These are phyloP conservation scores for Charaxes varanes DNA, from an alignment of 1,140 invertebrate species.

Conservation along the genomic window DNA sequence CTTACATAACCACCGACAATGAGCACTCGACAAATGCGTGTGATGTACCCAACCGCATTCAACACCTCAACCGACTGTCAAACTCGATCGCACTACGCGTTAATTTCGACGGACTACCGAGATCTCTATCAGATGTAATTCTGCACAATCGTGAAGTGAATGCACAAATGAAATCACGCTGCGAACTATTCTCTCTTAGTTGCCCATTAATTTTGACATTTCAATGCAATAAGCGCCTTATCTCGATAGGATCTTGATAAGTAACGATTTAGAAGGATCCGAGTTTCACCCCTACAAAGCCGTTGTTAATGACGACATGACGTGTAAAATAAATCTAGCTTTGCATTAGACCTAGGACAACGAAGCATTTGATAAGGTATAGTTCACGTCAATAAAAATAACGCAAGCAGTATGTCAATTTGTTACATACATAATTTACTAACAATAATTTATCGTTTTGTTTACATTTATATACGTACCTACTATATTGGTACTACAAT, in stretches of 20 bases:
- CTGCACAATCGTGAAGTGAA: conserved; percentile 13
- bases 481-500: too few relatives aligned
- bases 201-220: conserved; percentile 21
- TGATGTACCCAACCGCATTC: conserved; percentile 43
- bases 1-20: conserved; percentile 72
- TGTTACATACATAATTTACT: too few relatives aligned
- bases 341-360: conserved; percentile 14
- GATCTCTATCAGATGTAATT: conserved; percentile 15
- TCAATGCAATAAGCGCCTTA: conserved; percentile 15
- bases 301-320: neutral
- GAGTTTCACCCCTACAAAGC: neutral
- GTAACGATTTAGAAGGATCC: neutral
- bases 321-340: neutral
- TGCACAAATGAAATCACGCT: conserved; percentile 12
- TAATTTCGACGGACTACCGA: conserved; percentile 7
- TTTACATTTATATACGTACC: too few relatives aligned
- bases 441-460: too few relatives aligned
- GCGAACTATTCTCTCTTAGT: conserved; percentile 11
- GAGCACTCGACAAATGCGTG: conserved; percentile 55
- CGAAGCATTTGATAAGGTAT: conserved; percentile 14
- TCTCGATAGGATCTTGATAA: conserved; percentile 10
- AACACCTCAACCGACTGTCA: conserved; percentile 16
- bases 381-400: too few relatives aligned
- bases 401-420: too few relatives aligned
- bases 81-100: conserved; percentile 9